phyloP scores from a whole-genome alignment of 2,113 vertebrate species.

The Mustela nigripes region DNA sequence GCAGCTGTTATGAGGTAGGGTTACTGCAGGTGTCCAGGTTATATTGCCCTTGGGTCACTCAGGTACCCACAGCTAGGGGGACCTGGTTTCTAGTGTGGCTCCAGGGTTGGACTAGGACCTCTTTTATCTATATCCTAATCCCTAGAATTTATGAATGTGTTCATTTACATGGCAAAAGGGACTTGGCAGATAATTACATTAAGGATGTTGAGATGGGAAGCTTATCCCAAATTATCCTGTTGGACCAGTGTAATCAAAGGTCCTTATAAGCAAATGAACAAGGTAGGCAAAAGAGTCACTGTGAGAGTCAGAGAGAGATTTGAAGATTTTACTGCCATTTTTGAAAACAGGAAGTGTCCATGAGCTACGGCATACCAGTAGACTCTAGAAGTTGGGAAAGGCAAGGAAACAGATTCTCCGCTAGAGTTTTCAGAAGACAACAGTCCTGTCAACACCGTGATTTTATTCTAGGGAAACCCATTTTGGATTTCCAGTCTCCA shows the following conservation, averaged over 20 bases:
- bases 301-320: neutral
- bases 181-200: neutral
- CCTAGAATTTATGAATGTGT: neutral
- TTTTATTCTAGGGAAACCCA: neutral
- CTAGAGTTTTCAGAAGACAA: neutral
- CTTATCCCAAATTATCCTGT: neutral
- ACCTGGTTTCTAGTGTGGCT: neutral
- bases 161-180: neutral
- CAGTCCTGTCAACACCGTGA: neutral
- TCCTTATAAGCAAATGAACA: neutral
- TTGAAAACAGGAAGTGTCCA: neutral
- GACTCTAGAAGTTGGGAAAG: neutral
- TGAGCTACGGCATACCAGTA: too few relatives aligned
- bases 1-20: neutral
- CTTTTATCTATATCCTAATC: neutral
- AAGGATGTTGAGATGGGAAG: neutral
- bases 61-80: neutral
- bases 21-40: neutral
- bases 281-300: neutral
- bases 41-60: neutral
- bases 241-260: neutral
- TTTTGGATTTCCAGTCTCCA: neutral
- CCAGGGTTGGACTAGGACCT: neutral
- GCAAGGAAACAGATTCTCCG: neutral
- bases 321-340: neutral